Evolutionary conservation across 2,888 invertebrate species (phyloP), one percentile per base, ranked within the genome.

Genomic region (Rhaphigaster nebulosa): DNA sequence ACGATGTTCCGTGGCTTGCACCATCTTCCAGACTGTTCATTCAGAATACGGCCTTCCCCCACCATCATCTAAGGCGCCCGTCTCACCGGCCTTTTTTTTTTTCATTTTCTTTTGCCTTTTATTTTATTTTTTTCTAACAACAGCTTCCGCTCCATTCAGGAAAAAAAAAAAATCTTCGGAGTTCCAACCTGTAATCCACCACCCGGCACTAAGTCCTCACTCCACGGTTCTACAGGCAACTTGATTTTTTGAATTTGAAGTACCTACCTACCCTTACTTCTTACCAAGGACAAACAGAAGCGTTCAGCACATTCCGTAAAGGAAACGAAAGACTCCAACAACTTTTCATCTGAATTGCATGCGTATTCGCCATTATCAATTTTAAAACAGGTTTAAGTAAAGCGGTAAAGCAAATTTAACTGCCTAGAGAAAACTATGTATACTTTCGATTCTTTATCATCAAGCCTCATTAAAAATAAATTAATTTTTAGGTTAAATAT

Each of bases 131-230:
- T 80, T 80, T 80, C 38, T 80, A 54, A 70, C 76, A 52, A 52
- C 89, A 80, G 89, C 65, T 89, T 89, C 89, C 89, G 89, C 80
- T 89, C 76, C 89, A 89, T 89, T 89, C 89, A 89, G 54, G 70
- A 70, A 89, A 89, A 70, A 45, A n/a, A 45, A 60, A 89, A 89
- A 84, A 84, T 38, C 12, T 45, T 12, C 26, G 13, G n/a, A 84
- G 84, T 84, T 84, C 84, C 84, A 84, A 84, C 45, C 84, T 84
- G 84, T 84, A 84, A 84, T 84, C 84, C 45, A 84, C 84, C 84
- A 84, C 84, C 45, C 84, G 84, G 84, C n/a, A 84, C 45, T 2
- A 84, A 84, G 84, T 84, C 45, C 45, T 84, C 84, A 84, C 50
- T 84, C 84, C 45, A 84, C n/a, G 26, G 26, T 23, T 45, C 8